phyloP scores from a whole-genome alignment of 1,140 invertebrate species.

The Bombus confusus region DNA sequence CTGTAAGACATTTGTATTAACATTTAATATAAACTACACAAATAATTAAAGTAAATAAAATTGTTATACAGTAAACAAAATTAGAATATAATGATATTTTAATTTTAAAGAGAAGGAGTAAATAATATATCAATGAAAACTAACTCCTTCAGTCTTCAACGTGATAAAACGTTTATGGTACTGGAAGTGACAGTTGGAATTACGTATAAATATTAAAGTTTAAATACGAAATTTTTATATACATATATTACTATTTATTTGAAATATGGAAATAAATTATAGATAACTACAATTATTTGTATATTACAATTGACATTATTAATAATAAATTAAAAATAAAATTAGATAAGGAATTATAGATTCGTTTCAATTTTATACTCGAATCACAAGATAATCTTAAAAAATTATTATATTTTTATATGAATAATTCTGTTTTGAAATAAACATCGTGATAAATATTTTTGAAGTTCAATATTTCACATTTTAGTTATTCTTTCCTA shows the following conservation, averaged over 20 bases:
- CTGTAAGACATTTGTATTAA: background rate
- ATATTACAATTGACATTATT: background rate
- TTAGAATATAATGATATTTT: background rate
- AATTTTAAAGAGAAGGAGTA: background rate
- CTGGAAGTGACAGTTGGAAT: constrained; percentile 3
- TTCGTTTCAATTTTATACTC: background rate
- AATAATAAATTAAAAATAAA: background rate
- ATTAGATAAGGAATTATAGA: background rate
- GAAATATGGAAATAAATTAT: background rate
- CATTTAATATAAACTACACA: background rate
- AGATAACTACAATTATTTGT: background rate
- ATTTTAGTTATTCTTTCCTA: background rate
- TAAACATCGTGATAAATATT: background rate
- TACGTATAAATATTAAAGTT: background rate
- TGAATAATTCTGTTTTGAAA: background rate
- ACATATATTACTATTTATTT: background rate
- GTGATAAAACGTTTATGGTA: background rate
- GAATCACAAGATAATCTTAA: background rate
- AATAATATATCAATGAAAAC: background rate
- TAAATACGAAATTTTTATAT: background rate
- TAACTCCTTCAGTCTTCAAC: background rate
- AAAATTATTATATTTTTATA: background rate
- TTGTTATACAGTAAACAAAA: background rate
- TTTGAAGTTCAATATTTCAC: too few relatives aligned
- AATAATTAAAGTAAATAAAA: background rate